Percentiles rank a stretch among this genome's conserved stretches.
These are phyloP conservation scores for Drosophila eugracilis DNA, from an alignment of 1,140 invertebrate genomes.

Conservation along the genomic window DNA sequence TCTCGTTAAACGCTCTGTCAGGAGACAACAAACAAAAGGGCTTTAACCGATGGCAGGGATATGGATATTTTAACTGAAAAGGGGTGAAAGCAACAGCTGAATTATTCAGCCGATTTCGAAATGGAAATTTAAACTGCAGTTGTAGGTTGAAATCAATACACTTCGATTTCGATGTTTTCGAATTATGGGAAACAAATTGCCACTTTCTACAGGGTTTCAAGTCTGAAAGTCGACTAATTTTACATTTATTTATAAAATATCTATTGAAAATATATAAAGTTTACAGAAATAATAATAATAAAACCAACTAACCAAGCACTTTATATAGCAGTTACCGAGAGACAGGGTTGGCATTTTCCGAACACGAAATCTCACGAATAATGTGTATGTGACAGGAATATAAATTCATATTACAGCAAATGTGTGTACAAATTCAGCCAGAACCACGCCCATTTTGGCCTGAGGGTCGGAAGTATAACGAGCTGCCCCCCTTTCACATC, in stretches of 20 bases:
- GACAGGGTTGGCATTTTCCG: slow-evolving; percentile 1
- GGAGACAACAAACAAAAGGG: slow-evolving; percentile 51
- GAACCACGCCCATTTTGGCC: slow-evolving; percentile 24
- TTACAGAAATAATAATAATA: too few species aligned
- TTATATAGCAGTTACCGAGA: slow-evolving; percentile 11
- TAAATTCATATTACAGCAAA: slow-evolving; percentile 54
- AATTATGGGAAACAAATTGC: too few species aligned
- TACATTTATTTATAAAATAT: too few species aligned
- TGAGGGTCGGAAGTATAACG: slow-evolving; percentile 60
- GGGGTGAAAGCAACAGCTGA: slow-evolving; percentile 56
- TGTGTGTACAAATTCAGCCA: slow-evolving; percentile 40
- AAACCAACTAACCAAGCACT: too few species aligned
- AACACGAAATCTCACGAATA: slow-evolving; percentile 39
- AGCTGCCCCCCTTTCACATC: slow-evolving; percentile 27
- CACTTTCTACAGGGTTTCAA: too few species aligned
- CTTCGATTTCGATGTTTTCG: too few species aligned
- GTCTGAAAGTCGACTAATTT: too few species aligned
- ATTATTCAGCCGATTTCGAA: slow-evolving; percentile 19
- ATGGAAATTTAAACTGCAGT: neutral
- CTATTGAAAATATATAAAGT: too few species aligned
- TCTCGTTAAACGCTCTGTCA: slow-evolving; percentile 65
- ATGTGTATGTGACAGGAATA: slow-evolving; percentile 52
- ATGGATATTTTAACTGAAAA: slow-evolving; percentile 27
- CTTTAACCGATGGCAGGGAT: slow-evolving; percentile 48
- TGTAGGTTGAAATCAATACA: neutral